Base-by-base conservation (phyloP, 2,888 invertebrate species). In the Ennomos erosarius region DNA sequence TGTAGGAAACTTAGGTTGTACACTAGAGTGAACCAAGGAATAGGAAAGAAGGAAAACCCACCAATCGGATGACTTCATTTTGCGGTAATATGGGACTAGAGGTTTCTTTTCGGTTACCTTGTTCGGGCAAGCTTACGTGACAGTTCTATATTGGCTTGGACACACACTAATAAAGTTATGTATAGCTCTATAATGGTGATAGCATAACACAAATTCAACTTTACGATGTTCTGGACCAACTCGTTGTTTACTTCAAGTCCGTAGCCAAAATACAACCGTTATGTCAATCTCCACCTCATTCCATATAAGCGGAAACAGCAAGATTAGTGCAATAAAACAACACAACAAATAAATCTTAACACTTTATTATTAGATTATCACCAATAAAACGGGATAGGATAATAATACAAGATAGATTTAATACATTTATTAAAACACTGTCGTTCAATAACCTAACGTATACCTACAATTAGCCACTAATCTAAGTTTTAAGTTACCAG, bases 301-400 rank as follows among this genome's bases (percentile, higher is more conserved):
- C 67, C 16, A 16, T 64, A 58, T 63, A 70, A 74, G 68, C 70
- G 39, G 58, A 65, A 82, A 84, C 82, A 85, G 84, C 78, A 55
- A 65, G 76, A 76, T 74, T 77, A 76, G 81, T 79, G 75, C 75
- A 90, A 90, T 88, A 87, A 90, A 90, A 90, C 88, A 84, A 87
- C 83, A 74, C 58, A 68, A 74, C 77, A 79, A 34, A 61, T 59
- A 57, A 54, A 75, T 77, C 64, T 73, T 76, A 76, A 76, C 71
- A 75, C 67, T 87, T 88, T 88, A 88, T 88, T 85, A 78, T 77
- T 73, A 79, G 65, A 88, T 88, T 85, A 78, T 77, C 74, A 79
- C 66, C 75, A 78, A 71, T 71, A 70, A 67, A 69, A 71, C 67
- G 67, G 66, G 60, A 55, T 62, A 72, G 74, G 71, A 72, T 70